Base-by-base conservation (phyloP, 1,140 invertebrate genomes). In the Dendrolimus punctatus region DNA sequence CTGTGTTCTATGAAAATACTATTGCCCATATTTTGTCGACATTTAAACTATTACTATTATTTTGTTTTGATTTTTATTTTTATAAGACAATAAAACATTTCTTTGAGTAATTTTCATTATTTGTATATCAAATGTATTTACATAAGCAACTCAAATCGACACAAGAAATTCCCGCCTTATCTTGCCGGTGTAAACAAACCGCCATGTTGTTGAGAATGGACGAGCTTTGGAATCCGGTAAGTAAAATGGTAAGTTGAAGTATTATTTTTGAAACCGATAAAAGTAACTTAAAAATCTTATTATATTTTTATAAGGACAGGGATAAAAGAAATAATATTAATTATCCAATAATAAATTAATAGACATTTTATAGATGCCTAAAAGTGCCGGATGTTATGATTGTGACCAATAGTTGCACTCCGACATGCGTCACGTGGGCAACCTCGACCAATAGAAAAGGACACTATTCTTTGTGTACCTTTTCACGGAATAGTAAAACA, bases 141-240 rank as follows among this genome's bases (percentile, higher is more conserved):
- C 66, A 50, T 64, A 54, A 45, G 51, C 56, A 41, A 64, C 53
- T 68, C 73, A 54, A 73, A 68, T 54, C 62, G 44, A 46, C 45
- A 56, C 57, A 73, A 82, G 53, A 67, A 68, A 70, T 83, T 84
- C 77, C 76, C 82, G 84, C 80, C 73, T 81, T 76, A 73, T 83
- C 76, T 80, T 80, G 82, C 87, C 87, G 87, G 87, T 87, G 85
- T 87, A 88, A 88, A 88, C 85, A 87, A 87, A 87, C 84, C 83
- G 83, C 85, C 85, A 87, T 87, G 74, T 87, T 87, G 83, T 81
- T 74, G 69, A 75, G 73, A 78, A 71, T 71, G 61, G 64, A 72
- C 61, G 69, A 72, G 50, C 62, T 56, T 58, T 60, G 62, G 61
- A 41, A 65, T 60, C 53, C 44, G 65, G 73, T 72, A 76, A 74